Evolutionary conservation across 2,888 invertebrate species (phyloP).

Genomic region (Noctua comes): DNA sequence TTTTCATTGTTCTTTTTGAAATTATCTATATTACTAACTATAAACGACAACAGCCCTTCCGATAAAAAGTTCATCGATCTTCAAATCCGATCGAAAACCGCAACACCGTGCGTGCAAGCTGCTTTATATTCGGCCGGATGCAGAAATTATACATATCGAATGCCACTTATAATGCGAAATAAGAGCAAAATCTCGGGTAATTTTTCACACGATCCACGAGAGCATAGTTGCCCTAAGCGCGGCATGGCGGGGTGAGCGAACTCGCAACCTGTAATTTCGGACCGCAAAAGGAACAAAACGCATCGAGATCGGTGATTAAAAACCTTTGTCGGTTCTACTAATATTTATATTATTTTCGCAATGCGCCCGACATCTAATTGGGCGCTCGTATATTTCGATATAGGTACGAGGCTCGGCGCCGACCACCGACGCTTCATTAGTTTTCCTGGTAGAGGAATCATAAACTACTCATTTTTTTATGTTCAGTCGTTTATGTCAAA

Average conservation of each 20-base stretch:
- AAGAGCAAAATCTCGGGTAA: slow-evolving; percentile 87
- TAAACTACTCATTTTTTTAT: slow-evolving; percentile 85
- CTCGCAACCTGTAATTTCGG: slow-evolving; percentile 89
- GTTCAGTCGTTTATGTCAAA: slow-evolving; percentile 81
- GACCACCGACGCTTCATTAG: slow-evolving; percentile 88
- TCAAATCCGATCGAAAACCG: slow-evolving; percentile 61
- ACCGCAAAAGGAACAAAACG: slow-evolving; percentile 90
- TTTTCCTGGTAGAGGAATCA: slow-evolving; percentile 88
- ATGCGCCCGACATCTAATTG: slow-evolving; percentile 90
- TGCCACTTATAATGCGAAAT: slow-evolving; percentile 86
- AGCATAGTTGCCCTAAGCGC: slow-evolving; percentile 89
- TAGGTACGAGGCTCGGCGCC: slow-evolving; percentile 81
- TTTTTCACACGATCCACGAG: slow-evolving; percentile 89
- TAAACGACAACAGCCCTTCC: slow-evolving; percentile 58
- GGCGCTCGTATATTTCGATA: slow-evolving; percentile 84
- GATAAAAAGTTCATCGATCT: slow-evolving; percentile 66
- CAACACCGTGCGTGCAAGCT: slow-evolving; percentile 71
- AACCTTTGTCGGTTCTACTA: slow-evolving; percentile 91
- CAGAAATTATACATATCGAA: slow-evolving; percentile 87
- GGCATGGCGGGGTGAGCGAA: slow-evolving; percentile 87
- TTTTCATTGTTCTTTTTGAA: slow-evolving; percentile 82
- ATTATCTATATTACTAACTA: slow-evolving; percentile 71
- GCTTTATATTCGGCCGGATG: slow-evolving; percentile 81
- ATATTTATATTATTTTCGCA: slow-evolving; percentile 90
- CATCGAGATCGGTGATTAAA: slow-evolving; percentile 89